Base-by-base conservation (phyloP, 2,113 vertebrate species). In the Holacanthus passer region DNA sequence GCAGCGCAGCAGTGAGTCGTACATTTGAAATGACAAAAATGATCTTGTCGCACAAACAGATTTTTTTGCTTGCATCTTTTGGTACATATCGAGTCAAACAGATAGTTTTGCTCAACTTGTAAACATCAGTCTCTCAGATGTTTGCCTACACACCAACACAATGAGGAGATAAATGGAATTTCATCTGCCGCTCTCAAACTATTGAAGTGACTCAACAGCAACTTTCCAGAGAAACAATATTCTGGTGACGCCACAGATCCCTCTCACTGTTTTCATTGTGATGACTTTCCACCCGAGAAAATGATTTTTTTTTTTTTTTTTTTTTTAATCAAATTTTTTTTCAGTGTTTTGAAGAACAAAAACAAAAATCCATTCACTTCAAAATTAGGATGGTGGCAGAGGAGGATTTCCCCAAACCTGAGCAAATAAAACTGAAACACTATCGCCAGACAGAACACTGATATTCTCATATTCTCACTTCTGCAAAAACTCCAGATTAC, bases 351-450 rank as follows among this genome's bases (percentile, higher is more conserved):
- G 14, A 32, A 41, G 43, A 20, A 47, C 22, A 37, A 19, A 60
- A 55, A 77, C 29, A 58, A 16, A 71, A 59, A 41, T 45, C 11
- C 37, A 45, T 17, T 60, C 11, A 17, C 48, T 7, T 31, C 17
- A 37, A n/a, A n/a, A 19, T 73, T 55, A 7, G 3, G 22, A 53
- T 67, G 20, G 20, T 12, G n/a, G 29, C 8, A 39, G 45, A n/a
- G 13, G 31, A 48, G 48, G n/a, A 65, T 31, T 48, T 70, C 37
- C 52, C 39, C 31, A 65, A 70, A 60, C 29, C 50, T 59, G 22
- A 3, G 27, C 27, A 64, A 77, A 81, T 58, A 19, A 69, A 80
- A 63, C 13, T 32, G 32, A 65, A 72, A 24, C 4, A 2, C 27
- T 60, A 3, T 7, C 3, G 7, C 6, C 45, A 53, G 12, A 43